phyloP scores from a whole-genome alignment of 2,888 invertebrate genomes.

The Oxycera nigricornis region DNA sequence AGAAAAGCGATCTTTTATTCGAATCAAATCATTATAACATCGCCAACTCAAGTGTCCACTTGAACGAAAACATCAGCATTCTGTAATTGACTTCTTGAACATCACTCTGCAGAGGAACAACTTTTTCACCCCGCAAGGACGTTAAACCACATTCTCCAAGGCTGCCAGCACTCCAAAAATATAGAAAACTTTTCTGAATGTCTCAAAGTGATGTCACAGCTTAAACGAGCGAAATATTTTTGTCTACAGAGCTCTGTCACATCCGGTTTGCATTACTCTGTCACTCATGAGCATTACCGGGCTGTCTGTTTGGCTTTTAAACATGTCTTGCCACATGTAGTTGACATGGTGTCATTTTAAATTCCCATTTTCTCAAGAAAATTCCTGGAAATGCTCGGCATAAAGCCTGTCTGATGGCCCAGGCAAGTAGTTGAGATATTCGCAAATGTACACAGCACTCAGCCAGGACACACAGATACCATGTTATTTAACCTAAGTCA shows the following conservation, averaged over 20 bases:
- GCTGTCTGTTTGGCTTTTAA: conserved; percentile 22
- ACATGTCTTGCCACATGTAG: conserved; percentile 21
- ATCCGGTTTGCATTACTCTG: conserved; percentile 22
- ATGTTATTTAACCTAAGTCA: background rate
- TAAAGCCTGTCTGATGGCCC: background rate
- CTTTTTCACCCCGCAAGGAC: no score
- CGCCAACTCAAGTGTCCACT: no score
- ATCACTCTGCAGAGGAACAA: no score
- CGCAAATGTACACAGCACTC: background rate
- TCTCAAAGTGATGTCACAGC: background rate
- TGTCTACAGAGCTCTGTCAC: background rate
- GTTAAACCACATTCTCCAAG: no score
- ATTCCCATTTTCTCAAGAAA: conserved; percentile 17
- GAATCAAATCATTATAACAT: no score
- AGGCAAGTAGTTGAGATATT: background rate
- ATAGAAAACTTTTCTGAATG: background rate
- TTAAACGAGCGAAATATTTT: conserved; percentile 1
- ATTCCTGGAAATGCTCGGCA: background rate
- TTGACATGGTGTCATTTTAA: conserved; percentile 26
- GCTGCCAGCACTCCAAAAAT: no score
- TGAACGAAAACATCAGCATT: no score
- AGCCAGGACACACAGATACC: background rate
- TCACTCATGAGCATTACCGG: conserved; percentile 17
- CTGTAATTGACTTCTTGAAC: no score
- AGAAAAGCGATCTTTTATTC: no score